phyloP scores from a whole-genome alignment of 2,888 invertebrate genomes.

The Molorchus minor region DNA sequence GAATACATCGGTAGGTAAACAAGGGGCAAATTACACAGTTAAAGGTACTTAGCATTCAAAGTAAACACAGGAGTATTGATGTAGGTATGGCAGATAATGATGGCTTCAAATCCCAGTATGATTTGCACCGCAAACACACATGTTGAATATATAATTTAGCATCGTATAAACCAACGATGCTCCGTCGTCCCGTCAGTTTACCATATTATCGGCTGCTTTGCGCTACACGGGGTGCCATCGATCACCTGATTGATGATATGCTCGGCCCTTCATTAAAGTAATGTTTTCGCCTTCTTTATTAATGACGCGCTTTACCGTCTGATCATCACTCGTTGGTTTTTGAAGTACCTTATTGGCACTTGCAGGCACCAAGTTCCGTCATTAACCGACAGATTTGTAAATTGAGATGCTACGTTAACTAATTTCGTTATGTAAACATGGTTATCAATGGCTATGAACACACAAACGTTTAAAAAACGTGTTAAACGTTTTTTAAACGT shows the following conservation, averaged over 20 bases:
- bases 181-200: conserved; percentile 42
- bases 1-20: conserved; percentile 45
- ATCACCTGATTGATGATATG: conserved; percentile 49
- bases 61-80: conserved; percentile 48
- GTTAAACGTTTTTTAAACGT: too few relatives aligned
- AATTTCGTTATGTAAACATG: too few relatives aligned
- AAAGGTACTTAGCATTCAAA: conserved; percentile 46
- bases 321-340: background rate
- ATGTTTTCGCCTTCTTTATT: conserved; percentile 43
- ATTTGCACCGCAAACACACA: conserved; percentile 55
- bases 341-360: background rate
- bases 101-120: conserved; percentile 47
- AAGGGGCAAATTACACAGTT: conserved; percentile 47
- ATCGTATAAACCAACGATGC: conserved; percentile 39
- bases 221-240: conserved; percentile 45
- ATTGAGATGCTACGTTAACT: too few relatives aligned
- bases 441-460: too few relatives aligned
- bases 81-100: conserved; percentile 54
- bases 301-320: conserved; percentile 6
- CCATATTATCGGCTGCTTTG: conserved; percentile 41
- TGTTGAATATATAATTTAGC: conserved; percentile 52
- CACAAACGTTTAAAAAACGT: too few relatives aligned
- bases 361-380: background rate
- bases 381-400: background rate
- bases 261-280: conserved; percentile 44